These are phyloP conservation scores for Shinisaurus crocodilurus DNA, from an alignment of 2,113 vertebrate species.

Conservation along the genomic window DNA sequence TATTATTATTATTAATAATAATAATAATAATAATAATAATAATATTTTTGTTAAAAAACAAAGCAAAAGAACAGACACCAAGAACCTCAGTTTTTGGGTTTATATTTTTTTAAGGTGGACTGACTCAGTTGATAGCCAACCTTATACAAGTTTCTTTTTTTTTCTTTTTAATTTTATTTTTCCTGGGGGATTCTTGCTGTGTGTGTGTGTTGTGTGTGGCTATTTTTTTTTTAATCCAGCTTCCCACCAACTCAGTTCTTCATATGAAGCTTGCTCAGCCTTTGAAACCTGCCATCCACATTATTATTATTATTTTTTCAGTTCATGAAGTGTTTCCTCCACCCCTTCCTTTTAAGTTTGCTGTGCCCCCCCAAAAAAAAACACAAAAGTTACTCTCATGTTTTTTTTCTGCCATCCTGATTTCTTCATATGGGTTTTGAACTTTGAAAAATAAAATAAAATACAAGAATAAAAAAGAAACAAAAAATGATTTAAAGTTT, in stretches of 20 bases:
- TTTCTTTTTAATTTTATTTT: slow-evolving; percentile 45
- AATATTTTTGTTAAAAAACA: not conserved
- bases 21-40: not conserved
- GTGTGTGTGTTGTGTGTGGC: not conserved
- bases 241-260: slow-evolving; percentile 78
- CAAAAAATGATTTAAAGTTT: slow-evolving; percentile 73
- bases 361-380: slow-evolving; percentile 53
- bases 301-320: slow-evolving; percentile 76
- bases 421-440: slow-evolving; percentile 85
- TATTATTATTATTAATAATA: slow-evolving; percentile 29
- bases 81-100: not conserved
- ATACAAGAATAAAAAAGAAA: slow-evolving; percentile 40
- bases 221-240: slow-evolving; percentile 52
- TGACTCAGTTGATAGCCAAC: slow-evolving; percentile 64
- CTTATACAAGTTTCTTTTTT: slow-evolving; percentile 61
- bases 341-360: slow-evolving; percentile 81
- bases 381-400: slow-evolving; percentile 55
- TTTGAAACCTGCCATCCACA: slow-evolving; percentile 81
- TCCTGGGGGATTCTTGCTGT: not conserved
- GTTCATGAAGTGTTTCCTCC: slow-evolving; percentile 70
- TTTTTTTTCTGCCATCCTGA: slow-evolving; percentile 72
- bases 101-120: slow-evolving; percentile 65
- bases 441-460: slow-evolving; percentile 74
- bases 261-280: slow-evolving; percentile 78
- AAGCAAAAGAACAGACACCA: not conserved